Base-by-base conservation (phyloP, 1,140 invertebrate species). In the Acromyrmex heyeri region DNA sequence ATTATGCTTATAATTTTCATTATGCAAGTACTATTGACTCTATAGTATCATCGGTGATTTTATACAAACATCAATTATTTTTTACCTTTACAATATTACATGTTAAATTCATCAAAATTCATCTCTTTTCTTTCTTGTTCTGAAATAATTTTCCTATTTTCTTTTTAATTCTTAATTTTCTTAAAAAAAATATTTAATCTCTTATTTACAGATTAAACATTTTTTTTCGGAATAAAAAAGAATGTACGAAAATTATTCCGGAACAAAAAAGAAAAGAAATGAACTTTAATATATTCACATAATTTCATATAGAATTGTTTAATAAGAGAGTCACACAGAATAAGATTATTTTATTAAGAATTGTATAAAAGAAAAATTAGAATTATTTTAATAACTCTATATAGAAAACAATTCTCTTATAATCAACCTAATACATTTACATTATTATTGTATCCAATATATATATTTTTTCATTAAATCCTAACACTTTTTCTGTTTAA, bases 351-450 rank as follows among this genome's bases (percentile, higher is more conserved):
- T 65, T 8, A 61, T 44, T n/a, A 34, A 50, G 3, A 78, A 14
- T 78, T 12, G 48, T 14, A 30, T 30, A 50, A 44, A 18, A 21
- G 24, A 38, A 10, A 75, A 38, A 76, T 57, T 38, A 14, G 6
- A 34, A 62, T 61, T 1, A 5, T 61, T 77, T 77, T 12, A 62
- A 24, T 38, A 77, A 12, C 48, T 1, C 1, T 7, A 4, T n/a
- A 14, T 34, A 18, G n/a, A 30, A 53, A 61, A 65, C 62, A 30
- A 77, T 30, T 27, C 53, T 81, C 53, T 59, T 14, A 5, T 55
- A 48, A 73, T 73, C 79, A 82, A 82, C 53, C 67, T 55, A 59
- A 82, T 82, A 73, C 55, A 73, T 82, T 72, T 72, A 82, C 48
- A 72, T 53, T 53, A 44, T 81, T 70, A 34, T 57, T 81, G 30